Conservation (phyloP, 23 tunicate species). For the Ascidia mentula region DNA sequence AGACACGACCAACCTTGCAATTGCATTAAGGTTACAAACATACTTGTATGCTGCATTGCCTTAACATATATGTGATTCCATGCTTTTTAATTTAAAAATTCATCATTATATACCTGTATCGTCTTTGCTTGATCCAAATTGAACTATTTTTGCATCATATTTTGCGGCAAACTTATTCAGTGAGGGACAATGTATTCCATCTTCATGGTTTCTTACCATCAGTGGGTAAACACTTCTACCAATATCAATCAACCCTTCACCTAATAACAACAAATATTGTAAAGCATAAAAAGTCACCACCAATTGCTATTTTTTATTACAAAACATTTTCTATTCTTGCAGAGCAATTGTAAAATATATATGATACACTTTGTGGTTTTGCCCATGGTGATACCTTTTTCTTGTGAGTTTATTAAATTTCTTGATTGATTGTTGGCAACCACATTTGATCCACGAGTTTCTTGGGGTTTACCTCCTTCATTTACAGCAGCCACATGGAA, state of each 20-base stretch:
- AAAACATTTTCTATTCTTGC: neutral
- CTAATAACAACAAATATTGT: too few relatives aligned
- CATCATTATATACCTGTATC: neutral
- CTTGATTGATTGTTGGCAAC: neutral
- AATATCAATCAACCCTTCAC: too few relatives aligned
- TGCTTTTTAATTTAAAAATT: too few relatives aligned
- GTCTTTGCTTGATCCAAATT: neutral
- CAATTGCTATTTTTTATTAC: neutral
- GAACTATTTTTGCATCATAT: neutral
- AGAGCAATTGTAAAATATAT: neutral
- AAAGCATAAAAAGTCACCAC: too few relatives aligned
- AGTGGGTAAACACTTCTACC: neutral
- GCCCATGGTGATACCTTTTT: neutral
- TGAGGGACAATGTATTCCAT: neutral
- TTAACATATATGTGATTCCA: too few relatives aligned
- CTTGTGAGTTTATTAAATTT: neutral
- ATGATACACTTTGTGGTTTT: too few relatives aligned
- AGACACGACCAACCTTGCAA: too few relatives aligned
- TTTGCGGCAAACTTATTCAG: neutral
- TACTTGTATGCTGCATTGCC: too few relatives aligned
- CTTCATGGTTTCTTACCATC: neutral
- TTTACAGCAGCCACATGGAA: neutral
- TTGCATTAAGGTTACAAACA: too few relatives aligned
- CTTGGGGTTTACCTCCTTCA: neutral
- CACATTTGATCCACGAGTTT: neutral